Percentiles rank a stretch among this genome's conserved stretches.
Evolutionary conservation across 1,140 invertebrate genomes (phyloP).

Genomic region (Drosophila lacteicornis): DNA sequence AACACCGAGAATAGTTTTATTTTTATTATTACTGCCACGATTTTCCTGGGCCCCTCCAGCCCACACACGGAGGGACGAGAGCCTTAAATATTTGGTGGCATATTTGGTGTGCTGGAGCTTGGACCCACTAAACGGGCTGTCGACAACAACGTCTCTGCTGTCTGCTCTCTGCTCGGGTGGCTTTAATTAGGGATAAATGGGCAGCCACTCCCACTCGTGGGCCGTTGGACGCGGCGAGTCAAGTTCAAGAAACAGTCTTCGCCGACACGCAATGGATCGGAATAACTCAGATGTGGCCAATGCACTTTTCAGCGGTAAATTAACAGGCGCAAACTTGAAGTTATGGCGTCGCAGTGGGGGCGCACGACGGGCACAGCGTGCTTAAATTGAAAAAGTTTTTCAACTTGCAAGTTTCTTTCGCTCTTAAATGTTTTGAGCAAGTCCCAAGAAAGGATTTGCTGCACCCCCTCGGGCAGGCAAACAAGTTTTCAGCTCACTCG

Average conservation of each 20-base stretch:
- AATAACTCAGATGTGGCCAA: slow-evolving; percentile 75
- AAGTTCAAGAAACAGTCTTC: slow-evolving; percentile 54
- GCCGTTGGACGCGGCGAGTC: background rate
- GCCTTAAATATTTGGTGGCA: slow-evolving; percentile 68
- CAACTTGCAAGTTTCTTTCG: slow-evolving; percentile 65
- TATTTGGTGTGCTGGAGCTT: slow-evolving; percentile 40
- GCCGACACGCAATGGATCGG: slow-evolving; percentile 58
- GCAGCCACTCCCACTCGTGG: slow-evolving; percentile 1
- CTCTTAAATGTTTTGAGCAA: slow-evolving; percentile 48
- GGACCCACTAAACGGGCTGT: slow-evolving; percentile 65
- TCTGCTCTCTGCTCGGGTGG: slow-evolving; percentile 7
- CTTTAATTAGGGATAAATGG: slow-evolving; percentile 59
- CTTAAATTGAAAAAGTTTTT: slow-evolving; percentile 80
- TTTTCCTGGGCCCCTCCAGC: slow-evolving; percentile 36
- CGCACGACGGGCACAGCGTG: slow-evolving; percentile 24
- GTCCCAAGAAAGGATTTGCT: slow-evolving; percentile 63
- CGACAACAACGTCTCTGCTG: slow-evolving; percentile 34
- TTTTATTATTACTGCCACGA: slow-evolving; percentile 75
- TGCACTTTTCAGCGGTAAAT: slow-evolving; percentile 74
- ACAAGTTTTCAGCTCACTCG: slow-evolving; percentile 24
- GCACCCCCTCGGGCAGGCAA: slow-evolving; percentile 44
- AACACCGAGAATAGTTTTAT: slow-evolving; percentile 76
- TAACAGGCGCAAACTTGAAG: slow-evolving; percentile 56
- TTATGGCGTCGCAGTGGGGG: slow-evolving; percentile 15
- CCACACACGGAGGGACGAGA: slow-evolving; percentile 7